These are phyloP conservation scores for Lates japonicus DNA, from an alignment of 2,797 vertebrate genomes.

Conservation along the genomic window DNA sequence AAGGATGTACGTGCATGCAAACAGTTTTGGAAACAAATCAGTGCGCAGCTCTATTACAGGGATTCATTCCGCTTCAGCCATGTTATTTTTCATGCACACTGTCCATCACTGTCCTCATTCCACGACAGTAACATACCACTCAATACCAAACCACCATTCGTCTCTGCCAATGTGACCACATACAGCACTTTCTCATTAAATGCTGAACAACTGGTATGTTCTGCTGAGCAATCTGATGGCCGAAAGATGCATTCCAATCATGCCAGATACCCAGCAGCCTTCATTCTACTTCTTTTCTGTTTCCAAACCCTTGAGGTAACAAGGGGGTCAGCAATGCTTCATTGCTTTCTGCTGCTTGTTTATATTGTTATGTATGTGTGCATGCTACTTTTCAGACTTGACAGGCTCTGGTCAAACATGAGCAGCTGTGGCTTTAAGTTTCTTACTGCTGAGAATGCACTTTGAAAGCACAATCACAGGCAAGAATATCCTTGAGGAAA, in stretches of 20 bases:
- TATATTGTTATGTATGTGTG: background rate
- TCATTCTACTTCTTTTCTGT: slow-evolving; percentile 20
- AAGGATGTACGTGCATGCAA: background rate
- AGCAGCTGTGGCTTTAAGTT: slow-evolving; percentile 16
- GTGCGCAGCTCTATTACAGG: slow-evolving; percentile 6
- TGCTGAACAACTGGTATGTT: slow-evolving; percentile 40
- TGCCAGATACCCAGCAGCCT: slow-evolving; percentile 25
- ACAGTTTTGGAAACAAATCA: slow-evolving; percentile 9
- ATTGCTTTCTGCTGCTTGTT: slow-evolving; percentile 18
- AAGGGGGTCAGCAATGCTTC: slow-evolving; percentile 5
- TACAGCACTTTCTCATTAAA: slow-evolving; percentile 40
- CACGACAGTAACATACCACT: slow-evolving; percentile 49
- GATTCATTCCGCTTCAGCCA: slow-evolving; percentile 35
- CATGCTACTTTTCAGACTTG: background rate
- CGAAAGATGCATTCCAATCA: slow-evolving; percentile 43
- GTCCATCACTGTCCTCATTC: slow-evolving; percentile 41
- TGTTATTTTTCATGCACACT: slow-evolving; percentile 26
- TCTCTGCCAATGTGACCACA: slow-evolving; percentile 60
- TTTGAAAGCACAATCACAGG: slow-evolving; percentile 26
- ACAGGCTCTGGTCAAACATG: slow-evolving; percentile 17
- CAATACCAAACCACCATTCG: slow-evolving; percentile 45
- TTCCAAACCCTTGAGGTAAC: slow-evolving; percentile 24
- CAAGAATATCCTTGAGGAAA: slow-evolving; percentile 4
- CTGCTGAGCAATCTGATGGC: slow-evolving; percentile 44
- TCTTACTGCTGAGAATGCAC: background rate